Conservation (phyloP, 2,888 invertebrate species). For the Blastobasis adustella region DNA sequence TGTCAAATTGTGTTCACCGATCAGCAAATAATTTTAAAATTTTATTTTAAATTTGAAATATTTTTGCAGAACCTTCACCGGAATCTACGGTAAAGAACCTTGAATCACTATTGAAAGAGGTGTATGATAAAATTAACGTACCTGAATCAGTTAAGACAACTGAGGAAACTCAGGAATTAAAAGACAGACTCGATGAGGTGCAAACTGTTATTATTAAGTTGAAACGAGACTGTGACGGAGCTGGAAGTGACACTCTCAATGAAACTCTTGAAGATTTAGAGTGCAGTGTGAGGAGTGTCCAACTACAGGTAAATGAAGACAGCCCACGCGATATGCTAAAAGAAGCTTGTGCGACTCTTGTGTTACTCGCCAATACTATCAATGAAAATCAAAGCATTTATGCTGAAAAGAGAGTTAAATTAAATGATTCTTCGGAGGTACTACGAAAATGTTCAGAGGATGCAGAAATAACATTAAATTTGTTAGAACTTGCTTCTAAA, state of each 20-base stretch:
- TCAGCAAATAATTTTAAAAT: not conserved
- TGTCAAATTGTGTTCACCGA: too few species aligned
- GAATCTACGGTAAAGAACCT: conserved; percentile 39
- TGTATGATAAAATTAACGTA: conserved; percentile 38
- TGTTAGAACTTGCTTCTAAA: conserved; percentile 58
- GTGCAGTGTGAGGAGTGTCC: conserved; percentile 67
- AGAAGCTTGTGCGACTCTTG: conserved; percentile 59
- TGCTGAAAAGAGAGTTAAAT: conserved; percentile 17
- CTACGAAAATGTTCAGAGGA: conserved; percentile 40
- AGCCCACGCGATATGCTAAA: conserved; percentile 51
- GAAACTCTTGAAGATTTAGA: conserved; percentile 69
- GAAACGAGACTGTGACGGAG: conserved; percentile 51
- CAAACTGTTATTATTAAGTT: conserved; percentile 63
- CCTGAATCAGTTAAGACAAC: conserved; percentile 20
- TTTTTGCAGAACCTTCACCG: conserved; percentile 11
- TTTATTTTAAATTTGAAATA: conserved; percentile 12
- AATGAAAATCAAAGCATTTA: conserved; percentile 34
- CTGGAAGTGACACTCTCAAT: conserved; percentile 50
- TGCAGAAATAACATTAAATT: conserved; percentile 40
- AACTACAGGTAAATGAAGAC: conserved; percentile 59
- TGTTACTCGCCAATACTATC: conserved; percentile 48
- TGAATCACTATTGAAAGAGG: conserved; percentile 41
- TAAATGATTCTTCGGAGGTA: conserved; percentile 22
- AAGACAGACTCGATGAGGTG: conserved; percentile 58
- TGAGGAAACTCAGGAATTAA: conserved; percentile 40